Percentiles rank a stretch among this genome's conserved stretches.
These are phyloP conservation scores for Pteropus rufus DNA, from an alignment of 2,797 vertebrate species.

Conservation along the genomic window DNA sequence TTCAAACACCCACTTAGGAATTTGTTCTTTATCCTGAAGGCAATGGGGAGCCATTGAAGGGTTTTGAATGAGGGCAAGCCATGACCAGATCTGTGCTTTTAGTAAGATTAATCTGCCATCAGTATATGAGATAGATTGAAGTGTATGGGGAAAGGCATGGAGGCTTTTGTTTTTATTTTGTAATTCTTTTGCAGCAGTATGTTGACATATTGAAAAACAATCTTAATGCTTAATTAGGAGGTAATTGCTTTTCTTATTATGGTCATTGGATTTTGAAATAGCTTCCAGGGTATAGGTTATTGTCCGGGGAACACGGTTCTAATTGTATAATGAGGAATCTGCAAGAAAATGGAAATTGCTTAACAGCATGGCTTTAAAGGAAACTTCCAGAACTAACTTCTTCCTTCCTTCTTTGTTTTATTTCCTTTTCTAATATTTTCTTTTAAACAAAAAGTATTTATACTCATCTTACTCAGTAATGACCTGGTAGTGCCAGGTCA, in stretches of 20 bases:
- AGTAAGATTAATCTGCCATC: not conserved
- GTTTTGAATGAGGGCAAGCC: not conserved
- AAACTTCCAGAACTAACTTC: not conserved
- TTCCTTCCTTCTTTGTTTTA: not conserved
- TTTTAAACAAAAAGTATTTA: not conserved
- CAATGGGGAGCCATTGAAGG: constrained; percentile 17
- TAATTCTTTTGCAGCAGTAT: not conserved
- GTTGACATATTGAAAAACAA: constrained; percentile 28
- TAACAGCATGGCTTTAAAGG: constrained; percentile 9
- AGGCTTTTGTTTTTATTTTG: constrained; percentile 22
- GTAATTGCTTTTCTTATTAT: constrained; percentile 59
- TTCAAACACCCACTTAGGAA: not conserved
- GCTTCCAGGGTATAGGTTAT: not conserved
- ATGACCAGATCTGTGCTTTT: not conserved
- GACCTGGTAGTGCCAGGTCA: not conserved
- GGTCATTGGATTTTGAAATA: constrained; percentile 42
- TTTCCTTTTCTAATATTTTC: not conserved
- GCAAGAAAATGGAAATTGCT: constrained; percentile 32
- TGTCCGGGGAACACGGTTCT: not conserved
- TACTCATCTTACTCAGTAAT: not conserved
- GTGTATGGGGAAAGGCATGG: not conserved
- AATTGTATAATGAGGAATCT: constrained; percentile 25
- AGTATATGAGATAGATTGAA: not conserved
- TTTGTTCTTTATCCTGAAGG: not conserved
- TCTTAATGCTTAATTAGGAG: constrained; percentile 55